Evolutionary conservation across 2,797 vertebrate species (phyloP).

Genomic region (Rhodeus uyekii): DNA sequence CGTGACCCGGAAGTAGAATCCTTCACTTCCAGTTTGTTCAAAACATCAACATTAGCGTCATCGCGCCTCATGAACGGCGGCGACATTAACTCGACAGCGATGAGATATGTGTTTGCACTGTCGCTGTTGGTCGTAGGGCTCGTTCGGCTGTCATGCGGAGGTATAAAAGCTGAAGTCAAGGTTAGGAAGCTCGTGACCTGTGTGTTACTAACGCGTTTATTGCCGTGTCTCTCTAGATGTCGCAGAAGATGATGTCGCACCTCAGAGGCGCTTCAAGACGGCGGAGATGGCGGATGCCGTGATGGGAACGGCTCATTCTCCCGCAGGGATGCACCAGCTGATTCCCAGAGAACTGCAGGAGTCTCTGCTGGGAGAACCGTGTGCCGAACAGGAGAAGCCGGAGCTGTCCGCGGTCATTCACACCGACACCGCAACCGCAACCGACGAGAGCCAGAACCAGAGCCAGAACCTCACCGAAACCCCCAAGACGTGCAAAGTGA

Average conservation of each 20-base stretch:
- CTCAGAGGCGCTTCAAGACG: constrained; percentile 77
- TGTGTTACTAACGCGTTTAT: not conserved
- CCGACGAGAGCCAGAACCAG: constrained; percentile 58
- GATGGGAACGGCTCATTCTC: constrained; percentile 69
- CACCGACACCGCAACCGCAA: constrained; percentile 24
- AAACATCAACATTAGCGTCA: not conserved
- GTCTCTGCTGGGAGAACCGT: constrained; percentile 59
- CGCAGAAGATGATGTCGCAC: constrained; percentile 9
- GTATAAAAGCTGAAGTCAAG: not conserved
- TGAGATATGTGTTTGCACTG: too few species aligned
- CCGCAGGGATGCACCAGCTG: constrained; percentile 74
- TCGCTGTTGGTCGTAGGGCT: not conserved
- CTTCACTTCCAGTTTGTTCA: too few species aligned
- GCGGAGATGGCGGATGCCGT: constrained; percentile 86
- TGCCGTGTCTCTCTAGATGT: not conserved
- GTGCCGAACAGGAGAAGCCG: constrained; percentile 59
- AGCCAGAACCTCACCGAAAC: constrained; percentile 84
- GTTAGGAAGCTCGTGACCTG: too few species aligned
- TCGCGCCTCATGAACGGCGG: not conserved
- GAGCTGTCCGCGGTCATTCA: constrained; percentile 17
- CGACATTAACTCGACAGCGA: too few species aligned
- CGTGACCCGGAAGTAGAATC: not conserved
- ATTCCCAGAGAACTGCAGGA: constrained; percentile 75
- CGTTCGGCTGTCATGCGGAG: not conserved
- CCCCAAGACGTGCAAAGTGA: constrained; percentile 87